These are phyloP conservation scores for Eurypyga helias DNA, from an alignment of 2,113 vertebrate genomes.

Conservation along the genomic window DNA sequence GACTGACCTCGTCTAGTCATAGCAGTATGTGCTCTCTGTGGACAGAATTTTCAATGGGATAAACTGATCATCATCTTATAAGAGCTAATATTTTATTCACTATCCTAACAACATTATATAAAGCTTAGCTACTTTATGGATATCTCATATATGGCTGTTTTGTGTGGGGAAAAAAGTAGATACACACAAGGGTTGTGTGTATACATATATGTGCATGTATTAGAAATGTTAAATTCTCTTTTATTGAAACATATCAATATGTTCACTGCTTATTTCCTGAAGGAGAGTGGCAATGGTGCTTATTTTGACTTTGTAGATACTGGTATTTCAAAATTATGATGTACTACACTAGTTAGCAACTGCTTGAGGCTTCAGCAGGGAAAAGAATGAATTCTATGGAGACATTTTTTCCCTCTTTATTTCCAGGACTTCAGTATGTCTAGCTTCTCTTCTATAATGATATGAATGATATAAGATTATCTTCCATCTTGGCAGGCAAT, in stretches of 20 bases:
- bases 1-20: neutral
- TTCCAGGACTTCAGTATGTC: neutral
- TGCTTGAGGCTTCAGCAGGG: neutral
- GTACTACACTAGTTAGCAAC: neutral
- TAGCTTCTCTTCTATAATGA: neutral
- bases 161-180: neutral
- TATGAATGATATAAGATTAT: neutral
- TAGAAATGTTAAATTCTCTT: neutral
- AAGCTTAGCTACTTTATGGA: neutral
- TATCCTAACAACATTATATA: neutral
- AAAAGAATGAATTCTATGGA: neutral
- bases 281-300: neutral
- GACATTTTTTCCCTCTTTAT: neutral
- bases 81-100: neutral
- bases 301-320: neutral
- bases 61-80: neutral
- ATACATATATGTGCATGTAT: neutral
- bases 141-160: neutral
- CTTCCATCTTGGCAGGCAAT: neutral
- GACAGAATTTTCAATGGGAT: neutral
- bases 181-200: fast-evolving
- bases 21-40: neutral
- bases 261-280: neutral
- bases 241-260: neutral
- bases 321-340: neutral